Evolutionary conservation across 2,797 vertebrate species (phyloP).

Genomic region (Tauraco hartlaubi): DNA sequence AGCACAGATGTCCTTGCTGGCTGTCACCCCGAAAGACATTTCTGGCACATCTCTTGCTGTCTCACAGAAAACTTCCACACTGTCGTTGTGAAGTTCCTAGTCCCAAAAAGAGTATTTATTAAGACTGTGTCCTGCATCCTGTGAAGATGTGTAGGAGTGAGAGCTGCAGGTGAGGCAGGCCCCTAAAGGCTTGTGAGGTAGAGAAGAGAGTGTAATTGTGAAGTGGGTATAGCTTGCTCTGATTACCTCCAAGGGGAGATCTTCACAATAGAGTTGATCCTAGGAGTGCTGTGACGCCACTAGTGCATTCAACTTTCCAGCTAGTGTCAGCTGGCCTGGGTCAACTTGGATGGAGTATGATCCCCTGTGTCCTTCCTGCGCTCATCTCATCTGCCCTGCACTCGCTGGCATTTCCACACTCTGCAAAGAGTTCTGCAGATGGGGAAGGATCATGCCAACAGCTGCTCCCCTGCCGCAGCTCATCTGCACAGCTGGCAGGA

Average conservation of each 20-base stretch:
- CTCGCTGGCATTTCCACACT: not conserved
- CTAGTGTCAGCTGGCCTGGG: not conserved
- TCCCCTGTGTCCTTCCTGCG: rapidly evolving
- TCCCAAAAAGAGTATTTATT: not conserved
- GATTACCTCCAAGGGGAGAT: not conserved
- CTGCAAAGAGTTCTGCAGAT: not conserved
- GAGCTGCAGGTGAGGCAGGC: not conserved
- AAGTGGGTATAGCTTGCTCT: not conserved
- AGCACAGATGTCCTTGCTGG: slow-evolving; percentile 69
- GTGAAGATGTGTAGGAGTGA: not conserved
- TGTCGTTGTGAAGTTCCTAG: slow-evolving; percentile 83
- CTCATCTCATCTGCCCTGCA: not conserved
- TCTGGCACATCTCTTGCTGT: slow-evolving; percentile 87
- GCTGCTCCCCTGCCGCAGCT: not conserved
- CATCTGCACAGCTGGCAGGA: not conserved
- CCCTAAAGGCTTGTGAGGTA: not conserved
- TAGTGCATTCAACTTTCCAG: not conserved
- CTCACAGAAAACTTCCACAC: slow-evolving; percentile 82
- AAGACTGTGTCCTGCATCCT: not conserved
- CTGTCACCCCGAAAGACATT: slow-evolving; percentile 84
- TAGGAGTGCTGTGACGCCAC: not conserved
- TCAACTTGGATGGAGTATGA: not conserved
- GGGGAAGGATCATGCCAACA: not conserved
- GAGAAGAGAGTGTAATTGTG: not conserved
- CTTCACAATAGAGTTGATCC: not conserved